Evolutionary conservation across 1,140 invertebrate species (phyloP).

Genomic region (Lineus longissimus): DNA sequence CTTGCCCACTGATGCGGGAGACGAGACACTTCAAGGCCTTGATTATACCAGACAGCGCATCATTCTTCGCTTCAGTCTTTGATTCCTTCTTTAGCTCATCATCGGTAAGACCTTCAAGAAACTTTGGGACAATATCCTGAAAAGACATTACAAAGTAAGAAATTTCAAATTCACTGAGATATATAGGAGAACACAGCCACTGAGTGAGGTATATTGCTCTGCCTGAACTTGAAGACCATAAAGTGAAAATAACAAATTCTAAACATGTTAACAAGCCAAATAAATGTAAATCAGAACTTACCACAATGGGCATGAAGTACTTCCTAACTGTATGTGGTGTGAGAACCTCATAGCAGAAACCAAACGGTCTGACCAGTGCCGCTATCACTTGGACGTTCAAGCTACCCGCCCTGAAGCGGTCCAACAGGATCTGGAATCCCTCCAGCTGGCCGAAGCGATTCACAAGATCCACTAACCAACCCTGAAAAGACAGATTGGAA

Average conservation of each 20-base stretch:
- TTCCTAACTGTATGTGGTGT: slow-evolving; percentile 85
- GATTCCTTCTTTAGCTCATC: slow-evolving; percentile 96
- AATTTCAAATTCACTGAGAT: slow-evolving; percentile 9
- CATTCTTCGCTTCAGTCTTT: slow-evolving; percentile 68
- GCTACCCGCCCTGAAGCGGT: slow-evolving; percentile 68
- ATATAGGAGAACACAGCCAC: too few species aligned
- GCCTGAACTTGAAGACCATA: too few species aligned
- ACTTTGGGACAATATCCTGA: slow-evolving; percentile 83
- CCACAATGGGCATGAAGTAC: slow-evolving; percentile 89
- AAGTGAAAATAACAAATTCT: too few species aligned
- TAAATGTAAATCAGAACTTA: slow-evolving; percentile 60
- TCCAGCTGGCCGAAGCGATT: slow-evolving; percentile 86
- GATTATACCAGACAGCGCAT: slow-evolving; percentile 62
- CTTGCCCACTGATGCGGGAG: slow-evolving; percentile 71
- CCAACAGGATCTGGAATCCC: slow-evolving; percentile 83
- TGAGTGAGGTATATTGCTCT: too few species aligned
- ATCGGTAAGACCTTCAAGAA: slow-evolving; percentile 92
- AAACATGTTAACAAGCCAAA: too few species aligned
- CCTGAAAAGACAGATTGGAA: too few species aligned
- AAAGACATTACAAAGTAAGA: slow-evolving; percentile 22
- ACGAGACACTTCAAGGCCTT: slow-evolving; percentile 80
- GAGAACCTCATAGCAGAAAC: slow-evolving; percentile 85
- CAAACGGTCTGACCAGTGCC: slow-evolving; percentile 84
- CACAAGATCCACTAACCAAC: slow-evolving; percentile 93
- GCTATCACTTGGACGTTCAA: slow-evolving; percentile 76